Evolutionary conservation across 2,113 vertebrate species (phyloP).

Genomic region (Actenoides lindsayi): DNA sequence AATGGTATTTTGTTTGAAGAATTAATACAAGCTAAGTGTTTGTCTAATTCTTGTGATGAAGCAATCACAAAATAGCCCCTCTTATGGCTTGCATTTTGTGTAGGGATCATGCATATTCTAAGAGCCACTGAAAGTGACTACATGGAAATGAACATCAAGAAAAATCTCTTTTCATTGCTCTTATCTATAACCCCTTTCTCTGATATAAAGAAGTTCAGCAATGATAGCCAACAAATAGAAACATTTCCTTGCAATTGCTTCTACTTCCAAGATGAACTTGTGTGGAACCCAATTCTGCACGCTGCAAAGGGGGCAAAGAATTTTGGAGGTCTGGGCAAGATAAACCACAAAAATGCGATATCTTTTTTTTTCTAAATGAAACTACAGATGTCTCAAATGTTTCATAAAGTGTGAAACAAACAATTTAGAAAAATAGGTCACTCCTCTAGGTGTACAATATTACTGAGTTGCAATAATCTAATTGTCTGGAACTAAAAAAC

Average conservation of each 20-base stretch:
- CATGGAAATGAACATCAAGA: neutral
- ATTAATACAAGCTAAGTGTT: slow-evolving; percentile 11
- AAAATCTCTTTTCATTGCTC: neutral
- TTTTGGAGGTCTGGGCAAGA: neutral
- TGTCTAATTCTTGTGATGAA: slow-evolving; percentile 12
- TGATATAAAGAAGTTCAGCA: neutral
- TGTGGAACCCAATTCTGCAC: neutral
- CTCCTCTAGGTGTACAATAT: neutral
- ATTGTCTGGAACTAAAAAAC: neutral
- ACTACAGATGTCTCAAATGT: neutral
- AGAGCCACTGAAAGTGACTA: neutral
- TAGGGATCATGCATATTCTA: slow-evolving; percentile 30
- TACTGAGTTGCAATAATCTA: neutral
- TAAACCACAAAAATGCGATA: rapidly evolving
- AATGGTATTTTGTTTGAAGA: slow-evolving; percentile 1
- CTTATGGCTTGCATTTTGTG: slow-evolving; percentile 43
- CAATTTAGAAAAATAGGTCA: neutral
- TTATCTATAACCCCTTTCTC: neutral
- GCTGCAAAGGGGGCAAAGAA: neutral
- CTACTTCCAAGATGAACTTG: neutral
- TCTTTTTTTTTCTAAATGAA: neutral
- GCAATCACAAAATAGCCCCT: neutral
- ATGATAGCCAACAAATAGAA: neutral
- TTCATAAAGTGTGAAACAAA: neutral
- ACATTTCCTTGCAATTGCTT: neutral